Evolutionary conservation across 2,113 vertebrate species (phyloP).

Genomic region (Cyanistes caeruleus): DNA sequence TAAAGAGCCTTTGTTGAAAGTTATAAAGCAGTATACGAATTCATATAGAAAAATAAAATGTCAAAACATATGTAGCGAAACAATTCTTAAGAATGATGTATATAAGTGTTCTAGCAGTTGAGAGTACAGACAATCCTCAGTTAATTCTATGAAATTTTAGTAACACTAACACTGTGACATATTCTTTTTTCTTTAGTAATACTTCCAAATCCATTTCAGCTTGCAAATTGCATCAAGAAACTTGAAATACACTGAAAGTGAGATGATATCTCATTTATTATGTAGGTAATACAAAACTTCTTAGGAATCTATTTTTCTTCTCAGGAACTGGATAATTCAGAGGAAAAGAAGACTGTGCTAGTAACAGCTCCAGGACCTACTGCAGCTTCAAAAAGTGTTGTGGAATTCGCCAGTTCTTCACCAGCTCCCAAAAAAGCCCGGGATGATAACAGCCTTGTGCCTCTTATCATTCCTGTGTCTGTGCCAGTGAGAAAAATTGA

Average conservation of each 20-base stretch:
- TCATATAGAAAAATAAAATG: background rate
- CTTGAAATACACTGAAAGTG: background rate
- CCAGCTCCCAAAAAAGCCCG: constrained; percentile 78
- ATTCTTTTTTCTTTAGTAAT: background rate
- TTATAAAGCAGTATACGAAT: background rate
- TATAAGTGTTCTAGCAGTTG: background rate
- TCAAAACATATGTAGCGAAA: background rate
- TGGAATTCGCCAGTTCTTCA: constrained; percentile 70
- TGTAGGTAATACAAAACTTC: background rate
- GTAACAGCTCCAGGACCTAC: constrained; percentile 47
- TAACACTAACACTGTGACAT: background rate
- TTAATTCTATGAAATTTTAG: background rate
- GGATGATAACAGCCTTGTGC: constrained; percentile 85
- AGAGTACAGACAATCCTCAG: background rate
- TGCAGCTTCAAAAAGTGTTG: constrained; percentile 65
- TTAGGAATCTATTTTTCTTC: background rate
- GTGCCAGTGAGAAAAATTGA: constrained; percentile 89
- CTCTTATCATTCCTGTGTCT: constrained; percentile 95
- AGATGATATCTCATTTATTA: background rate
- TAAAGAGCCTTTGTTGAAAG: background rate
- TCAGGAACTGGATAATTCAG: constrained; percentile 71
- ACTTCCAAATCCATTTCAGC: background rate
- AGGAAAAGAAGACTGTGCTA: constrained; percentile 73
- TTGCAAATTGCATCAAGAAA: background rate
- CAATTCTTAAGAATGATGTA: background rate